A percentile compares a stretch with the other conserved stretches of the same genome.
Conservation (phyloP, 2,888 invertebrate species). For the Temnothorax ravouxi region DNA sequence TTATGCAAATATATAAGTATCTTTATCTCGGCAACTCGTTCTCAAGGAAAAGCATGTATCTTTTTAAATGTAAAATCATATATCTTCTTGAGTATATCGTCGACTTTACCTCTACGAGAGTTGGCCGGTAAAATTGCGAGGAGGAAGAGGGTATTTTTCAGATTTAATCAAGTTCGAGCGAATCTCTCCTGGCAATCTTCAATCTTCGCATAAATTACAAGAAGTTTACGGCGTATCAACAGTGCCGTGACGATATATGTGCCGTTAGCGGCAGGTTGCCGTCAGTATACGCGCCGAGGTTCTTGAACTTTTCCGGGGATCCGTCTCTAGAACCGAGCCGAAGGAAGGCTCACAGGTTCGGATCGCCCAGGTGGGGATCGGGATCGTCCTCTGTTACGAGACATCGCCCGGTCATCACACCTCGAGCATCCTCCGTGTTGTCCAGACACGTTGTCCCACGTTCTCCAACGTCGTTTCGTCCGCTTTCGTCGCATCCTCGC, state of each 20-base stretch:
- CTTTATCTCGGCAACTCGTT: not conserved
- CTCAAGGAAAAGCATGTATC: not conserved
- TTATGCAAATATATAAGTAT: not conserved
- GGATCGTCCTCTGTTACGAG: constrained; percentile 70
- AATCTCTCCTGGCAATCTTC: constrained; percentile 1
- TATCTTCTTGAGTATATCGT: not conserved
- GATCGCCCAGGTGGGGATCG: constrained; percentile 76
- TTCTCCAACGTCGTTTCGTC: constrained; percentile 31
- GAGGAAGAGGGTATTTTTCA: not conserved
- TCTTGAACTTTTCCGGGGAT: constrained; percentile 79
- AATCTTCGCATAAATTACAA: constrained; percentile 25
- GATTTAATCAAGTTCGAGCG: not conserved
- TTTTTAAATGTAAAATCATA: not conserved
- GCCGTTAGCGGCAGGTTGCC: constrained; percentile 35
- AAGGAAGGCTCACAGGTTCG: constrained; percentile 45
- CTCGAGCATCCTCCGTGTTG: constrained; percentile 74
- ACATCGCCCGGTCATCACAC: constrained; percentile 72
- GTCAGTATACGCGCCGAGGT: constrained; percentile 71
- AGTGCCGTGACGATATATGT: constrained; percentile 11
- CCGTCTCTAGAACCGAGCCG: constrained; percentile 63
- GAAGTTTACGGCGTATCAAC: constrained; percentile 26
- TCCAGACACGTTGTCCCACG: constrained; percentile 67
- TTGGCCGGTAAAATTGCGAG: not conserved
- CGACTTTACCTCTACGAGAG: not conserved
- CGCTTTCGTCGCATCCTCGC: constrained; percentile 13